Base-by-base conservation (phyloP, 2,113 vertebrate species). In the Dipodomys merriami region DNA sequence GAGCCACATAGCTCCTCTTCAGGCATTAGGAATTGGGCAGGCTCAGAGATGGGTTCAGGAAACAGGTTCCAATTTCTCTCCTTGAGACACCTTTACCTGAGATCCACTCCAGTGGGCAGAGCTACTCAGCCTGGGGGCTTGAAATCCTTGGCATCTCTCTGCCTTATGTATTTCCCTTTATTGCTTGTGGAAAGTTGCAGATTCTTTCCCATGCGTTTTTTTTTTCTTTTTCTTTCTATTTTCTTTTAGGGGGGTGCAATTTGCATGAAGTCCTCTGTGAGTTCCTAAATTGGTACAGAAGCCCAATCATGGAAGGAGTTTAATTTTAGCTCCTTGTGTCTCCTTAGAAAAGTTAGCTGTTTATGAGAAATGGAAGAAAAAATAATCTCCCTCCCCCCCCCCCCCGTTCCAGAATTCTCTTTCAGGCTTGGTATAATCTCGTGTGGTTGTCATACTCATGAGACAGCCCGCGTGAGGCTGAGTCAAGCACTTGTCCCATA, bases 301-400 rank as follows among this genome's bases (percentile, higher is more conserved):
- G 81, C 30, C 92, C 83, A 91, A 74, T 95, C 91, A 91, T 83
- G 91, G 92, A 96, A 39, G 90, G 10, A 44, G 90, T 92, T 93
- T 95, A 96, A 95, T 91, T 96, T 96, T 96, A 95, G 95, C 87
- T 96, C 83, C 46, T 92, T 35, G 0, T 44, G 71, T 88, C 92
- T 95, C 29, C 39, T 95, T 94, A 64, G 33, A 83, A 94, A 78
- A 88, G 83, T 86, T 81, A 64, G 57, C 87, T 92, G 83, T 91
- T 92, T 82, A 76, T 88, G 76, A 91, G 80, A 92, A 79, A 83
- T 86, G 74, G 84, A 81, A 92, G 92, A 90, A 57, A 83, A 87
- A 80, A 93, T 90, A 85, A 87, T 92, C 67, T 30, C 87, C 76
- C 62, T 39, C 39, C 39, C 39, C 3, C 35, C 35, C 35, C 35